Evolutionary conservation across 2,888 invertebrate genomes (phyloP).

Genomic region (Eutolmus rufibarbis): DNA sequence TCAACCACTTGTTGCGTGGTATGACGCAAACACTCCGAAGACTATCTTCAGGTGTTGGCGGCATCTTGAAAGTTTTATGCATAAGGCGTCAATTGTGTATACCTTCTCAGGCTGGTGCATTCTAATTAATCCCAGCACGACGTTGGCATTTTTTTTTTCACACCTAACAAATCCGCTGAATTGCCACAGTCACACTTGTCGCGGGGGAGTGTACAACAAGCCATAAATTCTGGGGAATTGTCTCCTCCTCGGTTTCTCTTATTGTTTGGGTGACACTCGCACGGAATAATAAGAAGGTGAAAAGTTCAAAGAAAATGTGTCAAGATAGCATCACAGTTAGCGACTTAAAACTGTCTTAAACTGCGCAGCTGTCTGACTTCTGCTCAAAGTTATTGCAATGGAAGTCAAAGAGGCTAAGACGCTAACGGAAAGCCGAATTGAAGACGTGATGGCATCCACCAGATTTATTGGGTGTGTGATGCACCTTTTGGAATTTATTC

Average conservation of each 20-base stretch:
- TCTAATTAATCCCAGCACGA: not conserved
- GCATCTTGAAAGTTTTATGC: not conserved
- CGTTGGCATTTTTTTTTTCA: not conserved
- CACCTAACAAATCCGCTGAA: not conserved
- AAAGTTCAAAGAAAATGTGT: conserved; percentile 20
- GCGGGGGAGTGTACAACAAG: not conserved
- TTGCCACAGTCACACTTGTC: not conserved
- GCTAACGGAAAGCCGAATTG: not conserved
- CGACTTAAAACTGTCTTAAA: not conserved
- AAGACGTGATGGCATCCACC: not conserved
- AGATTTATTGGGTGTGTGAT: not conserved
- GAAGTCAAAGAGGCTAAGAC: not conserved
- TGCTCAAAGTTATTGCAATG: not conserved
- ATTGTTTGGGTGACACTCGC: not conserved
- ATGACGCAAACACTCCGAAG: not conserved
- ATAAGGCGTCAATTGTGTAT: not conserved
- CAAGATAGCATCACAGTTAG: not conserved
- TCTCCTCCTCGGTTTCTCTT: not conserved
- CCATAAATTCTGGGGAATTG: not conserved
- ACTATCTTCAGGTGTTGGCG: not conserved
- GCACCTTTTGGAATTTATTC: not conserved
- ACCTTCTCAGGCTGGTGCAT: not conserved
- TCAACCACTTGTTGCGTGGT: not conserved
- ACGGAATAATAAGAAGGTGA: conserved; percentile 12
- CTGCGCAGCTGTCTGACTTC: not conserved